A percentile compares a stretch with the other conserved stretches of the same genome.
These are phyloP conservation scores for Epirrhoe alternata DNA, from an alignment of 2,888 invertebrate species.

Conservation along the genomic window DNA sequence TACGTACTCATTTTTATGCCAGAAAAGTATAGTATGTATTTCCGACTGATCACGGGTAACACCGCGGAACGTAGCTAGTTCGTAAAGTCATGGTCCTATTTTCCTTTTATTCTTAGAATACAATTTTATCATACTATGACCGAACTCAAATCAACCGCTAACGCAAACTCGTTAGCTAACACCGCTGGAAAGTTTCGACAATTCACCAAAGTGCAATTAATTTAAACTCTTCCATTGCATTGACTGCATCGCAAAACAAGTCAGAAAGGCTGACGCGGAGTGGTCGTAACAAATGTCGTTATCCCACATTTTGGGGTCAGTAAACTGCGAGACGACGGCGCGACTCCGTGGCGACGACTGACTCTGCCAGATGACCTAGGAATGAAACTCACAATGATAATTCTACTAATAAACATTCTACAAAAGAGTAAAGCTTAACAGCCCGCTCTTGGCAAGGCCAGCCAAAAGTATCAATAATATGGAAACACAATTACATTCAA, in stretches of 20 bases:
- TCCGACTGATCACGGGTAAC: too few relatives aligned
- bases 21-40: too few relatives aligned
- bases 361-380: conserved; percentile 56
- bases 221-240: conserved; percentile 67
- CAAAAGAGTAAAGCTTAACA: conserved; percentile 7
- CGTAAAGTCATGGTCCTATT: background rate
- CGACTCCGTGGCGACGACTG: conserved; percentile 65
- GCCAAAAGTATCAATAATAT: conserved; percentile 2
- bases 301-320: conserved; percentile 79
- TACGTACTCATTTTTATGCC: too few relatives aligned
- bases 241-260: conserved; percentile 54
- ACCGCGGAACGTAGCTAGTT: background rate
- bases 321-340: conserved; percentile 67
- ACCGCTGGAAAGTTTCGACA: conserved; percentile 44
- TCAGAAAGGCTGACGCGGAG: conserved; percentile 60
- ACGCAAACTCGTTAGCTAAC: conserved; percentile 20
- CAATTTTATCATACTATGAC: background rate
- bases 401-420: conserved; percentile 5
- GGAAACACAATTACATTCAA: background rate
- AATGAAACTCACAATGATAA: conserved; percentile 61
- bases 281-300: conserved; percentile 76
- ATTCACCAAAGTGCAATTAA: conserved; percentile 62
- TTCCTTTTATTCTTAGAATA: background rate
- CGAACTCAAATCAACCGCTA: conserved; percentile 18
- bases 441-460: conserved; percentile 7